These are phyloP conservation scores for Ceratosolen fusciceps DNA, from an alignment of 1,140 invertebrate species.

Conservation along the genomic window DNA sequence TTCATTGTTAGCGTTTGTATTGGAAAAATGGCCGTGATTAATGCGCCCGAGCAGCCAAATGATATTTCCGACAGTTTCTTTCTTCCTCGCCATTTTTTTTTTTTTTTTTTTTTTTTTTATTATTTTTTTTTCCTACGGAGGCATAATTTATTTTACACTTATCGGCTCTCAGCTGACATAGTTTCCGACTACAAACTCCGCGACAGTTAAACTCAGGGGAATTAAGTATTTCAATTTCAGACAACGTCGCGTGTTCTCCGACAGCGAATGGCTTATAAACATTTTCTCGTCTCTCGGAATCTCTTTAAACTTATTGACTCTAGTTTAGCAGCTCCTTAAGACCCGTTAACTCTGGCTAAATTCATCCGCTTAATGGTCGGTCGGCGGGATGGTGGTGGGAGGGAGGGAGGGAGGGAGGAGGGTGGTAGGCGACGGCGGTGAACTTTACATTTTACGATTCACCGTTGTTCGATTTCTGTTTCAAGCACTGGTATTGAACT, in stretches of 20 bases:
- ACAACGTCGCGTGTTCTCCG: neutral
- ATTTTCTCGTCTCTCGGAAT: neutral
- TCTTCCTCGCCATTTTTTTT: too few species aligned
- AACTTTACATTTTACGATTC: too few species aligned
- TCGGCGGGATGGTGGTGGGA: neutral
- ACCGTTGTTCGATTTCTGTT: too few species aligned
- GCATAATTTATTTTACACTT: conserved; percentile 6
- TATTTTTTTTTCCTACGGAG: neutral
- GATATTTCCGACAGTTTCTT: neutral
- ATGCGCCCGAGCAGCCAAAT: too few species aligned
- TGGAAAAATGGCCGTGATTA: too few species aligned
- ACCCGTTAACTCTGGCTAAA: too few species aligned
- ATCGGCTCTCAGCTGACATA: neutral
- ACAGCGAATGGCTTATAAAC: neutral
- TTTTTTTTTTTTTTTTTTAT: too few species aligned
- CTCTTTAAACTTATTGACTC: neutral
- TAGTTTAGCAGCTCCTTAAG: neutral
- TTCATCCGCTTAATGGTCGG: neutral
- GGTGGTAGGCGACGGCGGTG: too few species aligned
- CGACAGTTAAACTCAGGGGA: neutral
- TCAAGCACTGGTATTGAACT: too few species aligned
- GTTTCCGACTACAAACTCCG: neutral
- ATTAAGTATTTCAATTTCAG: conserved; percentile 1
- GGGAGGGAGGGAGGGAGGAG: neutral
- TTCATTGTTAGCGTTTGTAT: too few species aligned